These are phyloP conservation scores for Oscheius onirici DNA, from an alignment of 2,888 invertebrate genomes.

Conservation along the genomic window DNA sequence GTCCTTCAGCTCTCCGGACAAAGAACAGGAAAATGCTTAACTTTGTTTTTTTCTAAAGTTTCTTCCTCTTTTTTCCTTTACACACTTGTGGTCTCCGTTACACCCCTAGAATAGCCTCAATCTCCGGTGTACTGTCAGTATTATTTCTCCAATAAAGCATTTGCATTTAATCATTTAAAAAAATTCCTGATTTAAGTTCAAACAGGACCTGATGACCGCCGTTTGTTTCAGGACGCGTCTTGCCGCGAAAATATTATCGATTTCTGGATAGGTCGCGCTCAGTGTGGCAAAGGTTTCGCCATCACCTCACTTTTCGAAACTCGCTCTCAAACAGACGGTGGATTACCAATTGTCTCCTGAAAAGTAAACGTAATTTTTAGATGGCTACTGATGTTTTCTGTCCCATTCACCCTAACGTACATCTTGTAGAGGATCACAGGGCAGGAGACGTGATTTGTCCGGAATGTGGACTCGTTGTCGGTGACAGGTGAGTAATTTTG, in stretches of 20 bases:
- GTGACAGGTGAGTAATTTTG: conserved; percentile 79
- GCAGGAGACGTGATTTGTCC: conserved; percentile 99
- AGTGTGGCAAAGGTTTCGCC: no score
- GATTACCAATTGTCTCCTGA: background rate
- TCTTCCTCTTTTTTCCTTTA: no score
- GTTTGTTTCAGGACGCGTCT: background rate
- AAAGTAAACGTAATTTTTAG: background rate
- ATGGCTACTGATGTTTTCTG: conserved; percentile 75
- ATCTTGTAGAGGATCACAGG: conserved; percentile 95
- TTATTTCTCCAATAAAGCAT: no score
- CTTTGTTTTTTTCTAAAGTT: background rate
- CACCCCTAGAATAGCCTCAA: no score
- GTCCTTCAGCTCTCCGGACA: background rate
- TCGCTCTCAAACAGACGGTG: no score
- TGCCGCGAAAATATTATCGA: conserved; percentile 1
- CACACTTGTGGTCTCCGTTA: no score
- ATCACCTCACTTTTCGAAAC: no score
- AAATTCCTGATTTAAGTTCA: no score
- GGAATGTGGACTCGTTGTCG: conserved; percentile 98
- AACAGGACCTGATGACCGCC: no score
- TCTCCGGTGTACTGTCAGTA: no score
- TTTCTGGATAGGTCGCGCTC: no score
- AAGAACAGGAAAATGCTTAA: background rate
- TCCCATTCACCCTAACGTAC: conserved; percentile 92
- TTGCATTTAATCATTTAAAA: no score